phyloP scores from a whole-genome alignment of 1,140 invertebrate species.

The Drosophila teissieri region DNA sequence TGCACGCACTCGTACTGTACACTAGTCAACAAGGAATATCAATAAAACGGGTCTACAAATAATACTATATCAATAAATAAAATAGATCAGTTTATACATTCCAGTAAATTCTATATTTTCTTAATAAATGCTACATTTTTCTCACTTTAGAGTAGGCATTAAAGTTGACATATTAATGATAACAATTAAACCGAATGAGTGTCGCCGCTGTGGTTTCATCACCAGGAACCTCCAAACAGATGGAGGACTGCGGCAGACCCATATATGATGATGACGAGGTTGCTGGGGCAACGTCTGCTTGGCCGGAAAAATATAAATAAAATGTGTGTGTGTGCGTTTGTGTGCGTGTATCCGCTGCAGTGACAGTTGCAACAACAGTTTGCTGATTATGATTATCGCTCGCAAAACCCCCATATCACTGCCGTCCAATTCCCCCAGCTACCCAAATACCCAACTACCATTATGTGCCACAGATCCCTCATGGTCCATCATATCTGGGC shows the following conservation, averaged over 20 bases:
- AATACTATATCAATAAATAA: no score
- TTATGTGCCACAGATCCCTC: conserved; percentile 24
- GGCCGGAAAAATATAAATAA: conserved; percentile 73
- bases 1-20: neutral
- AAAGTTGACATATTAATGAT: conserved; percentile 38
- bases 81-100: no score
- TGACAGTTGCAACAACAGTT: conserved; percentile 54
- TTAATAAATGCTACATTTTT: neutral
- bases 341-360: conserved; percentile 17
- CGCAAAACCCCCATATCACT: conserved; percentile 17
- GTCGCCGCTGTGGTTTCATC: conserved; percentile 27
- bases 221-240: conserved; percentile 32
- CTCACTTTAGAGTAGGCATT: conserved; percentile 4
- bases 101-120: neutral
- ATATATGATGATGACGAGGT: conserved; percentile 25
- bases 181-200: conserved; percentile 76
- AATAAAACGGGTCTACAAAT: no score
- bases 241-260: conserved; percentile 25
- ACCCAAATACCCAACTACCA: neutral
- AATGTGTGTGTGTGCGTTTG: conserved; percentile 26
- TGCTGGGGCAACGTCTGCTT: conserved; percentile 53
- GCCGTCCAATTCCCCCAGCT: neutral
- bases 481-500: conserved; percentile 46
- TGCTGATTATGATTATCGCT: conserved; percentile 46
- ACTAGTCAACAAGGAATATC: conserved; percentile 4